These are phyloP conservation scores for Ophion ventricosus DNA, from an alignment of 2,888 invertebrate genomes.

Conservation along the genomic window DNA sequence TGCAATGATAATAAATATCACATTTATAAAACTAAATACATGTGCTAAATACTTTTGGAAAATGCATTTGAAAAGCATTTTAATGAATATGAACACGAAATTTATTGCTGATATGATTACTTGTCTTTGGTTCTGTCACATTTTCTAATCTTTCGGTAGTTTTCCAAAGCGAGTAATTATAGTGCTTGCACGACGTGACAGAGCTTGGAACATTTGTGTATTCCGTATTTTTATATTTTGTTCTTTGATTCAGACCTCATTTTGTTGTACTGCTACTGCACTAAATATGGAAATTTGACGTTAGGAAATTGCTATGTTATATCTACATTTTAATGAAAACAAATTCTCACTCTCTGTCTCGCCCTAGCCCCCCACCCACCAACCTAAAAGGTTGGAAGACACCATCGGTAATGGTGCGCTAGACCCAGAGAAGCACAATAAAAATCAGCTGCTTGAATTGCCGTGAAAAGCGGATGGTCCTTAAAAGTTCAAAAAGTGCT, in stretches of 20 bases:
- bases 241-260: not conserved
- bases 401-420: slow-evolving; percentile 36
- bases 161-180: too few relatives aligned
- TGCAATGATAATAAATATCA: too few relatives aligned
- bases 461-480: slow-evolving; percentile 70
- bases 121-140: too few relatives aligned
- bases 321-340: not conserved
- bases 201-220: too few relatives aligned
- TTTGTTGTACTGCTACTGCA: not conserved
- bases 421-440: slow-evolving; percentile 18
- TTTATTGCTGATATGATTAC: too few relatives aligned
- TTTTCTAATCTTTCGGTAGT: too few relatives aligned
- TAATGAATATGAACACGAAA: too few relatives aligned
- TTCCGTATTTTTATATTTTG: too few relatives aligned
- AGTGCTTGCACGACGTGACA: too few relatives aligned
- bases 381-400: slow-evolving; percentile 11
- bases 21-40: too few relatives aligned
- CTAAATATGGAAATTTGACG: not conserved
- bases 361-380: not conserved
- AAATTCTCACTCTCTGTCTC: slow-evolving; percentile 1
- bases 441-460: slow-evolving; percentile 54
- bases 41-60: too few relatives aligned
- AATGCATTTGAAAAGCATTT: too few relatives aligned
- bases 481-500: slow-evolving; percentile 74
- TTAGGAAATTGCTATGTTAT: not conserved